Base-by-base conservation (phyloP, 2,888 invertebrate species). In the Eristalis arbustorum region DNA sequence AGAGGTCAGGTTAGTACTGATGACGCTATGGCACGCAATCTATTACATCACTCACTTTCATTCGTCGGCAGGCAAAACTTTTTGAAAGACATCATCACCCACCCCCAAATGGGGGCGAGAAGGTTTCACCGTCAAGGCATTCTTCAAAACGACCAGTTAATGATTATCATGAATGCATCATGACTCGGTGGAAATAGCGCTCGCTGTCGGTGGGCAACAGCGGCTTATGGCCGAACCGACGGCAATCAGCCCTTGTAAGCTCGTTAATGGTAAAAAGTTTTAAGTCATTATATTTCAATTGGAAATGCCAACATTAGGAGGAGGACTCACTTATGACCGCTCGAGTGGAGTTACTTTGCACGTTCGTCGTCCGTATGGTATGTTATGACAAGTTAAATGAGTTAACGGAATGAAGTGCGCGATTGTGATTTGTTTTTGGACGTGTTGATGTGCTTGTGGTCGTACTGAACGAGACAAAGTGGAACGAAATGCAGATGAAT, bases 221-320 rank as follows among this genome's bases (percentile, higher is more conserved):
- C 31, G 73, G 25, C 66, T 71, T 69, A n/a, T n/a, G n/a, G n/a
- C n/a, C 37, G 63, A 77, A 69, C 61, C 22, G 25, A 71, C 64
- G 57, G 37, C 72, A 87, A 75, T 87, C 78, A 79, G 75, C 71
- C 75, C 22, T 67, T 61, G 69, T 31, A 13, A 68, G 83, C 67
- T 82, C 82, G 78, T 83, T 83, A 79, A 76, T 79, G 49, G 83
- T 79, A 61, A 87, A 87, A 83, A 87, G 61, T 87, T 87, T 79
- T 56, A 79, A 83, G 83, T 79, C 75, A 83, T 87, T 87, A 82
- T 87, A 87, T 64, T 83, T 72, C 87, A 83, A 87, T 83, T 79
- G 83, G 71, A 75, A 56, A 87, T 78, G 67, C 22, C 42, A 22
- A 62, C 69, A 77, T 73, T 85, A 76, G 73, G 59, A 77, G 18